phyloP scores from a whole-genome alignment of 2,113 vertebrate species.

The Gracilinanus agilis region DNA sequence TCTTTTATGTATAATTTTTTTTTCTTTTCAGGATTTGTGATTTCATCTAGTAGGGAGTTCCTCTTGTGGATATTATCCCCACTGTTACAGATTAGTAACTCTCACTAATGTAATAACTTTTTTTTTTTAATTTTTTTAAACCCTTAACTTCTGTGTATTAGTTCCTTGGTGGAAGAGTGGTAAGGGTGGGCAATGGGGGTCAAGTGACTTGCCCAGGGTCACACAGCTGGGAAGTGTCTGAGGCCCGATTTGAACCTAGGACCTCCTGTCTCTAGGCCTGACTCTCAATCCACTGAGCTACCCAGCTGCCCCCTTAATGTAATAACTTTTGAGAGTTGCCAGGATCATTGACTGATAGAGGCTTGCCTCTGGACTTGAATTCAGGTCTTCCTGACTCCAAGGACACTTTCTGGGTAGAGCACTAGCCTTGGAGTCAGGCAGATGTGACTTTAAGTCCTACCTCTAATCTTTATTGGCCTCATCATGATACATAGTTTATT shows the following conservation, averaged over 20 bases:
- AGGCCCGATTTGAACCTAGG: too few relatives aligned
- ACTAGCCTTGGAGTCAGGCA: not conserved
- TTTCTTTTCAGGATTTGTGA: not conserved
- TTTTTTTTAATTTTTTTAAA: too few relatives aligned
- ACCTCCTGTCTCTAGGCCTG: too few relatives aligned
- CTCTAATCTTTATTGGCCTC: not conserved
- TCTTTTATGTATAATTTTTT: not conserved
- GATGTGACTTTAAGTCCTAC: not conserved
- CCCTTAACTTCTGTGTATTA: too few relatives aligned
- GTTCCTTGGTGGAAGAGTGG: too few relatives aligned
- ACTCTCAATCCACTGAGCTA: too few relatives aligned
- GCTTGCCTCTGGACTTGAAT: not conserved
- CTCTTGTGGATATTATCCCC: not conserved
- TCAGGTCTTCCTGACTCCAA: not conserved
- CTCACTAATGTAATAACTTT: not conserved
- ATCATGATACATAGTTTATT: not conserved
- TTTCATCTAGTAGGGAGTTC: not conserved
- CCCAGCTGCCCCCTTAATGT: too few relatives aligned
- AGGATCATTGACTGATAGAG: not conserved
- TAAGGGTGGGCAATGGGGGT: too few relatives aligned
- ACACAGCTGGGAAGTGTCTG: too few relatives aligned
- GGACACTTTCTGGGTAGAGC: not conserved
- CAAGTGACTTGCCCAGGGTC: too few relatives aligned
- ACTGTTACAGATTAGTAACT: not conserved
- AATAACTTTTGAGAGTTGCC: too few relatives aligned